These are phyloP conservation scores for Isichthys henryi DNA, from an alignment of 2,113 vertebrate species.

Conservation along the genomic window DNA sequence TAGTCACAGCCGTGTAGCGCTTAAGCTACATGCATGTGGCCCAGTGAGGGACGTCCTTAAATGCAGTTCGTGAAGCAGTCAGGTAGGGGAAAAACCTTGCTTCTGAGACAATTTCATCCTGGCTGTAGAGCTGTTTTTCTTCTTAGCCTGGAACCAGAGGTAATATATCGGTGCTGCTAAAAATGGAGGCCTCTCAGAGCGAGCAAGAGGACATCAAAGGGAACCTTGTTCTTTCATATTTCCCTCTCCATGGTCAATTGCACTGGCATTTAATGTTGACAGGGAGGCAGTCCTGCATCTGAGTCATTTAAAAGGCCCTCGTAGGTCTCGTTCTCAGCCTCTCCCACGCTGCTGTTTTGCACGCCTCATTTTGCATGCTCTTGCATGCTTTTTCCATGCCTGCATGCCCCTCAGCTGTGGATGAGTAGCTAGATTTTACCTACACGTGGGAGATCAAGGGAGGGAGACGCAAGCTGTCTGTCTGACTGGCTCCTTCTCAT, in stretches of 20 bases:
- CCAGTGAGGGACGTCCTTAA: not conserved
- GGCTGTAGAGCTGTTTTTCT: not conserved
- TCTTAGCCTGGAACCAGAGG: not conserved
- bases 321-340: not conserved
- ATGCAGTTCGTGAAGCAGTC: not conserved
- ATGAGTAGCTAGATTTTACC: not conserved
- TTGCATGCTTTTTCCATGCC: not conserved
- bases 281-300: not conserved
- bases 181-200: not conserved
- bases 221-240: conserved; percentile 43
- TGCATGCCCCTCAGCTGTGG: not conserved
- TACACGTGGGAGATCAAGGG: not conserved
- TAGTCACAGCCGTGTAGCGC: not conserved
- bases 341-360: not conserved
- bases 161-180: not conserved
- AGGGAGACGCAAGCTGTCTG: not conserved
- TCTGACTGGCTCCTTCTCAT: not conserved
- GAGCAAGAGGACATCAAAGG: conserved; percentile 36
- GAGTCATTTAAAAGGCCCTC: not conserved
- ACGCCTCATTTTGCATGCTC: not conserved
- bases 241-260: conserved; percentile 32
- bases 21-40: not conserved
- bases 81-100: not conserved
- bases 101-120: not conserved
- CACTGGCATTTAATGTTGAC: conserved; percentile 17